Conservation (phyloP, 2,888 invertebrate genomes). For the Pyrrhia umbra region DNA sequence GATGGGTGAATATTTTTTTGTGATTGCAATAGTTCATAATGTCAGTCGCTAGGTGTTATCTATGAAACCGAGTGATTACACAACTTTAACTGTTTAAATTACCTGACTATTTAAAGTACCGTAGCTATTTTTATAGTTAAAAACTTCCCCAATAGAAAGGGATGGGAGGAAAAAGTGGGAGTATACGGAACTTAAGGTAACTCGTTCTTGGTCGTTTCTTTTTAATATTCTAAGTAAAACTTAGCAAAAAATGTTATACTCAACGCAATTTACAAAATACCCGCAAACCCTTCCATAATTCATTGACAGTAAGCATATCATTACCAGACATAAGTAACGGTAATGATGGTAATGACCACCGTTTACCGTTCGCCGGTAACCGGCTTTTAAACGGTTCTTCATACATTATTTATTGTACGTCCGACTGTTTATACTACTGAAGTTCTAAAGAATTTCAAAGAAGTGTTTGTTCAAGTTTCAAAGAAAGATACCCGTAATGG, state of each 20-base stretch:
- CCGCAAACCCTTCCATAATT: slow-evolving; percentile 47
- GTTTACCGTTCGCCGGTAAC: slow-evolving; percentile 59
- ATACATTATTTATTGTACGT: slow-evolving; percentile 56
- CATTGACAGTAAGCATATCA: slow-evolving; percentile 60
- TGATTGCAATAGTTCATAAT: neutral
- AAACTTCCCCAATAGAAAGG: no score
- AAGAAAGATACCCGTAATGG: slow-evolving; percentile 19
- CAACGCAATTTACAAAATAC: slow-evolving; percentile 36
- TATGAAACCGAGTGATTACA: no score
- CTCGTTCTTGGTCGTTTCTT: neutral
- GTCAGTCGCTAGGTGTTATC: no score
- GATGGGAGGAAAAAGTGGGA: neutral
- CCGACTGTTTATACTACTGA: slow-evolving; percentile 38
- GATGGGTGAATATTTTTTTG: slow-evolving; percentile 9
- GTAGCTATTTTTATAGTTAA: no score
- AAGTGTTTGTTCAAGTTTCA: slow-evolving; percentile 35
- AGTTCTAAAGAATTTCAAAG: slow-evolving; percentile 46
- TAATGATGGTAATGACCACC: slow-evolving; percentile 62
- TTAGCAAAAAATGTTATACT: slow-evolving; percentile 6
- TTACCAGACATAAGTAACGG: slow-evolving; percentile 53
- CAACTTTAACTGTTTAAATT: no score
- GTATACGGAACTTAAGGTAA: neutral
- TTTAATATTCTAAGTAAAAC: neutral
- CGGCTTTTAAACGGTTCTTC: slow-evolving; percentile 58
- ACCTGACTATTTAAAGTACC: no score